Base-by-base conservation (phyloP, 2,888 invertebrate genomes). In the Ptychoptera contaminata region DNA sequence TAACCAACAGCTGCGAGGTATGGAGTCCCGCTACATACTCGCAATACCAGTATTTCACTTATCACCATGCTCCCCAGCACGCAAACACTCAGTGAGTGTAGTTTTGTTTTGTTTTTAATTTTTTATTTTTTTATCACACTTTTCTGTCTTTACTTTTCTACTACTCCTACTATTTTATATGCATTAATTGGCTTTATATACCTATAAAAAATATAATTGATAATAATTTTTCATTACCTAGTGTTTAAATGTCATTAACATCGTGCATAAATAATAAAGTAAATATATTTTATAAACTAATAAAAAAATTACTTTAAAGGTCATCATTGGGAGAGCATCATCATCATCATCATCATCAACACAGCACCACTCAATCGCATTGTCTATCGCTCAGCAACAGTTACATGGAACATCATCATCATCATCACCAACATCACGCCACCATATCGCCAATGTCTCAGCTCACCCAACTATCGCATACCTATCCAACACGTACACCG, bases 21-120 rank as follows among this genome's bases (percentile, higher is more conserved):
- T 75, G 74, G 66, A 60, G 62, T 59, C 63, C 66, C 52, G 65
- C 65, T 54, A 59, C 63, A 51, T 66, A 73, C 67, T 69, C 72
- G 64, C 71, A 73, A 68, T 74, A 74, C 67, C 74, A 75, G 70
- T 75, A 74, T 71, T 75, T 74, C 70, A 70, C 73, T 62, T 73
- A 74, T 67, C 73, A 74, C 69, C 74, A 73, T 62, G 67, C 67
- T 64, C 67, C 58, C 55, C 59, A 59, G 60, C 62, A 59, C 60
- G 63, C 59, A 57, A 64, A 58, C 61, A 67, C 72, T 67, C 71
- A 71, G 71, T 71, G 71, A 73, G 70, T 71, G 68, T 67, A 60
- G 59, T 57, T 57, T 58, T 60, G 35, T 45, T 45, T 48, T 30
- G 34, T 32, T 16, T 15, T n/a, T 38, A 38, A 11, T 35, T 12